Percentiles rank a stretch among this genome's conserved stretches.
Conservation (phyloP, 2,113 vertebrate genomes). For the Salvelinus sp. region DNA sequence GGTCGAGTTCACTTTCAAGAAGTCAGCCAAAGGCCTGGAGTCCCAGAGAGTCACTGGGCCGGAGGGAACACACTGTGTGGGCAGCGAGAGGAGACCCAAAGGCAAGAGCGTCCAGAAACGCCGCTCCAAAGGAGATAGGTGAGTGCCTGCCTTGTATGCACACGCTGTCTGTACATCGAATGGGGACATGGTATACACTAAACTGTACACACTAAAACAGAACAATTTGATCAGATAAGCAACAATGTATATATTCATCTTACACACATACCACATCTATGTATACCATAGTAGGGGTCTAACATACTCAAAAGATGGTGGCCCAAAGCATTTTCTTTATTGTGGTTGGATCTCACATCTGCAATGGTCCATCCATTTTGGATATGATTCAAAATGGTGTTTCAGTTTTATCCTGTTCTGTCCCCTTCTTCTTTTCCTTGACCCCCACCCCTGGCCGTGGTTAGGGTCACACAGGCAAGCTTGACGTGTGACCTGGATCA, state of each 20-base stretch:
- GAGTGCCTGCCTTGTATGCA: conserved; percentile 22
- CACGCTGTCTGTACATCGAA: background rate
- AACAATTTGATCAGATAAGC: no score
- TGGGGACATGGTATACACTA: no score
- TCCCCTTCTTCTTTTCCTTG: conserved; percentile 39
- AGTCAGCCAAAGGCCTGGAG: conserved; percentile 93
- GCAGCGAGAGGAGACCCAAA: conserved; percentile 91
- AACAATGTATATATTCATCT: no score
- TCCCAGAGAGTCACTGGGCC: conserved; percentile 91
- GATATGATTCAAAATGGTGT: conserved; percentile 39
- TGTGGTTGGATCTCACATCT: background rate
- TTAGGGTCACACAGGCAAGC: conserved; percentile 67
- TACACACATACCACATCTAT: no score
- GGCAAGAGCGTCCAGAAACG: conserved; percentile 92
- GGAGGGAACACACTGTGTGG: conserved; percentile 87
- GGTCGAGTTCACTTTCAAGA: conserved; percentile 96
- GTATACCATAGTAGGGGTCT: background rate
- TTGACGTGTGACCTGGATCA: conserved; percentile 76
- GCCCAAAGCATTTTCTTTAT: background rate
- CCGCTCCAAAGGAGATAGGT: conserved; percentile 93
- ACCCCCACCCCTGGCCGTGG: conserved; percentile 46
- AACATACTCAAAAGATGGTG: background rate
- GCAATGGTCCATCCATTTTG: conserved; percentile 17
- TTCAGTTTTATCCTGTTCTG: conserved; percentile 41
- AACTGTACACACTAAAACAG: no score